Conservation (phyloP, 2,113 vertebrate genomes). For the Cepphus grylle region DNA sequence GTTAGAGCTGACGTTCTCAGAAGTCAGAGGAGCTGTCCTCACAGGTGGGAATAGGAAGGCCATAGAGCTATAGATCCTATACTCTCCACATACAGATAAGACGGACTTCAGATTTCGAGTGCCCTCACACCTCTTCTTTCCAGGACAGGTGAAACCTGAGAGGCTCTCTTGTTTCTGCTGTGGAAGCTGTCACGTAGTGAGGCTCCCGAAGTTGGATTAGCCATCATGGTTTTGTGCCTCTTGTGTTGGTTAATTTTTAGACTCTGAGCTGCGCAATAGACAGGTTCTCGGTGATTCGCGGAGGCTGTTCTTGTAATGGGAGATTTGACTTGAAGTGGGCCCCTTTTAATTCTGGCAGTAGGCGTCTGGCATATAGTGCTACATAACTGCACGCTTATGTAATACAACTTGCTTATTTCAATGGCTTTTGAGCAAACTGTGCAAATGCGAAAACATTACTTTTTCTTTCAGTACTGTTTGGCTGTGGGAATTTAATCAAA, state of each 20-base stretch:
- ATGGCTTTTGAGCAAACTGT: slow-evolving; percentile 39
- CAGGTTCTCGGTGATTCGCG: neutral
- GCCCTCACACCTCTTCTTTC: neutral
- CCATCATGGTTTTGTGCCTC: neutral
- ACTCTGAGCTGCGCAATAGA: neutral
- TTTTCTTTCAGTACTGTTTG: slow-evolving; percentile 24
- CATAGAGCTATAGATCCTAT: fast-evolving
- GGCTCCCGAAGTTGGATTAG: neutral
- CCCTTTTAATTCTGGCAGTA: slow-evolving; percentile 56
- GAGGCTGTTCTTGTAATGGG: slow-evolving; percentile 49
- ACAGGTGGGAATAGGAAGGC: neutral
- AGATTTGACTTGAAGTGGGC: slow-evolving; percentile 60
- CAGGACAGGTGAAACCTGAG: neutral
- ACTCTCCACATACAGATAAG: neutral
- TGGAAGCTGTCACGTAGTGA: fast-evolving
- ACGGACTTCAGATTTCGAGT: neutral
- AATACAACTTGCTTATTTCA: slow-evolving; percentile 33
- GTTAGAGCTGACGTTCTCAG: neutral
- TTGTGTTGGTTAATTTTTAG: neutral
- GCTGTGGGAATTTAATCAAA: neutral
- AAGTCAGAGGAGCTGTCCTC: neutral
- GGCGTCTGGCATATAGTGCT: neutral
- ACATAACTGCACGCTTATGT: slow-evolving; percentile 53
- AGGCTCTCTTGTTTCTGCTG: neutral
- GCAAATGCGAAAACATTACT: neutral